Percentiles rank a stretch among this genome's conserved stretches.
These are phyloP conservation scores for Chloropsis cyanopogon DNA, from an alignment of 2,113 vertebrate genomes.

Conservation along the genomic window DNA sequence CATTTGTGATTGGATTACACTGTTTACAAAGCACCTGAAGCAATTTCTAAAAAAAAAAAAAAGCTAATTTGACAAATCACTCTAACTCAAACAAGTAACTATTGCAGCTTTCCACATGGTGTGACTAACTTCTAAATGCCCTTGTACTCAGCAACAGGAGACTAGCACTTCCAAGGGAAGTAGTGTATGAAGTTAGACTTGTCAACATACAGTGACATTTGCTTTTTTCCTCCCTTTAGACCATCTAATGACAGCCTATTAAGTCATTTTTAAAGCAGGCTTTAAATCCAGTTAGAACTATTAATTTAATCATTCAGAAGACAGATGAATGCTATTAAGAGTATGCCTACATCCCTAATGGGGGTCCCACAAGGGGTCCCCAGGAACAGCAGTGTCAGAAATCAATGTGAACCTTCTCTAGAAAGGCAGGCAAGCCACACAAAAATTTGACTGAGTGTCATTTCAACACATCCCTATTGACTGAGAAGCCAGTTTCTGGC, in stretches of 20 bases:
- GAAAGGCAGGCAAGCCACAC: background rate
- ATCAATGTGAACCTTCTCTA: background rate
- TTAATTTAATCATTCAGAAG: background rate
- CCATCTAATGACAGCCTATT: background rate
- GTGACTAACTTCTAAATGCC: background rate
- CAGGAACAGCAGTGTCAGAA: background rate
- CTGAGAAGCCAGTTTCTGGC: background rate
- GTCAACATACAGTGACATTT: background rate
- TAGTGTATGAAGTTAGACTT: background rate
- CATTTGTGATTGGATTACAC: background rate
- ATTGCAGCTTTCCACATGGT: background rate
- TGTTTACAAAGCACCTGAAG: background rate
- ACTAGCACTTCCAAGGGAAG: background rate
- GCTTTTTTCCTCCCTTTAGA: background rate
- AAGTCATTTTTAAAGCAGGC: background rate
- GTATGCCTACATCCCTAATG: background rate
- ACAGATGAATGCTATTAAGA: background rate
- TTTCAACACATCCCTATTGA: background rate
- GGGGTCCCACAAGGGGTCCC: background rate
- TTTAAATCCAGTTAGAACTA: background rate
- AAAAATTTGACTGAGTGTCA: background rate
- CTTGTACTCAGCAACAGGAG: background rate
- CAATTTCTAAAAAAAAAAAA: background rate
- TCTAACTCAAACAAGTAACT: background rate
- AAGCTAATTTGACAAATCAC: background rate